phyloP scores from a whole-genome alignment of 2,113 vertebrate species.

The Semicossyphus pulcher region DNA sequence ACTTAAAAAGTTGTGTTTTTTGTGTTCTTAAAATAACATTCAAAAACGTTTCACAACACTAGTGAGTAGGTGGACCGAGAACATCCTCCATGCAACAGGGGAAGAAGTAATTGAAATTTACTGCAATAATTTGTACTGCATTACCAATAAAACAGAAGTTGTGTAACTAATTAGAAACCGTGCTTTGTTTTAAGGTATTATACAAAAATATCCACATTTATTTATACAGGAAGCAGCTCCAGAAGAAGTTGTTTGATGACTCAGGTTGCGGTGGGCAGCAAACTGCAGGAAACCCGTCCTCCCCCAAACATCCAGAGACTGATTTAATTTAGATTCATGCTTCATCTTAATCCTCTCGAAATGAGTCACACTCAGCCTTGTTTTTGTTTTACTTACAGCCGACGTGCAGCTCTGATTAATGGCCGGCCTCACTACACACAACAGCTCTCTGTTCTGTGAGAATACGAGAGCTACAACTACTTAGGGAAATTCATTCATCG shows the following conservation, averaged over 20 bases:
- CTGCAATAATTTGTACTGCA: too few species aligned
- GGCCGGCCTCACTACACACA: slow-evolving; percentile 9
- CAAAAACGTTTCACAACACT: too few species aligned
- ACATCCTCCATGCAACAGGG: too few species aligned
- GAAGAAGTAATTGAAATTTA: too few species aligned
- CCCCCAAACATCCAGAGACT: not conserved
- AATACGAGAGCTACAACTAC: slow-evolving; percentile 28
- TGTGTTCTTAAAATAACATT: too few species aligned
- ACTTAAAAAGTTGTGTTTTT: too few species aligned
- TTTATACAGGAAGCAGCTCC: not conserved
- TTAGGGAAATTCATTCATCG: slow-evolving; percentile 48
- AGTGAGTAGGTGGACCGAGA: too few species aligned
- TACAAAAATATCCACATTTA: too few species aligned
- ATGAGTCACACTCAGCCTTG: not conserved
- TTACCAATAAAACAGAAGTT: too few species aligned
- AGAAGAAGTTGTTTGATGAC: not conserved
- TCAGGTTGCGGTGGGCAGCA: not conserved
- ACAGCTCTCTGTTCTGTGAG: slow-evolving; percentile 42
- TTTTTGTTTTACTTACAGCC: slow-evolving; percentile 28
- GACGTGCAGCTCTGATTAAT: slow-evolving; percentile 42
- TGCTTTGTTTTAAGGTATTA: not conserved
- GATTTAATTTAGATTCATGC: slow-evolving; percentile 9
- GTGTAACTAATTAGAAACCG: not conserved
- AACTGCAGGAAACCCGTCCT: not conserved
- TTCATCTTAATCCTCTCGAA: slow-evolving; percentile 3